Conservation (phyloP, 2,888 invertebrate genomes). For the Eupithecia exiguata region DNA sequence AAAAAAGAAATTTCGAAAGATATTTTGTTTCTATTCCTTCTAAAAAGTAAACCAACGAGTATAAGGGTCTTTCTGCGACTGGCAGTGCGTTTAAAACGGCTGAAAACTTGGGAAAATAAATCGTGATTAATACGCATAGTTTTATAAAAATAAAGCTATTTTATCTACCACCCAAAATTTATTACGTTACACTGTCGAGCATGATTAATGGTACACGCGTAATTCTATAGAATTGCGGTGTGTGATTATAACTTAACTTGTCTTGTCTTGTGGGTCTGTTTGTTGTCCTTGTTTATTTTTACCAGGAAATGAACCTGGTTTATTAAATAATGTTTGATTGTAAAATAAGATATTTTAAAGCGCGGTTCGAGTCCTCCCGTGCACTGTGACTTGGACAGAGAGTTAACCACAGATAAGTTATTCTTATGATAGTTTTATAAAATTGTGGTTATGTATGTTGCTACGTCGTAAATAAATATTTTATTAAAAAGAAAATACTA, state of each 20-base stretch:
- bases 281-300: background rate
- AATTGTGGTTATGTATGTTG: background rate
- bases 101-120: background rate
- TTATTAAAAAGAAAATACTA: background rate
- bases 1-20: background rate
- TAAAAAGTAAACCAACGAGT: background rate
- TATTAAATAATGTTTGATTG: background rate
- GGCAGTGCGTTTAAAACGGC: background rate
- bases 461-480: background rate
- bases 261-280: background rate
- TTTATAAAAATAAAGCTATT: background rate
- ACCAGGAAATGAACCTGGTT: no score
- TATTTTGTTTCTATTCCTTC: background rate
- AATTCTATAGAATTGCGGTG: conserved; percentile 19
- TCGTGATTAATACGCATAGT: background rate
- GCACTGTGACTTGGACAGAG: background rate
- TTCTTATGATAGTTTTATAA: background rate
- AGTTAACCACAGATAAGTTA: background rate
- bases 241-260: background rate
- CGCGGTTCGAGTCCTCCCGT: background rate
- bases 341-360: background rate
- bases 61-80: background rate
- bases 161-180: background rate
- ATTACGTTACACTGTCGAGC: conserved; percentile 55
- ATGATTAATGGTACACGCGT: conserved; percentile 66